Base-by-base conservation (phyloP, 1,140 invertebrate species). In the Leptonema lineaticorne region DNA sequence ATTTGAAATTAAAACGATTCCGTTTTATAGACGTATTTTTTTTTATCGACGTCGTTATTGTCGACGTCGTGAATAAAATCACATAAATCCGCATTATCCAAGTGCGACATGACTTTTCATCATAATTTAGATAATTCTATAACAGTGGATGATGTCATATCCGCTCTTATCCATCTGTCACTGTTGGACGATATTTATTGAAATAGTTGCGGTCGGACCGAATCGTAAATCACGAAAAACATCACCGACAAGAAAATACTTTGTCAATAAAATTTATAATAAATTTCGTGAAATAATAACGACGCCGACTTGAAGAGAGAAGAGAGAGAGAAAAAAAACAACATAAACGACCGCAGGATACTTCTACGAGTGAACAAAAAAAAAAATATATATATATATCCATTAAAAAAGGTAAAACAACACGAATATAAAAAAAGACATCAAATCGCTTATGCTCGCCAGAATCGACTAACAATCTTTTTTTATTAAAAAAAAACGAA, bases 121-220 rank as follows among this genome's bases (percentile, higher is more conserved):
- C 50, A 53, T 26, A 53, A 53, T 53, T 53, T 24, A 53, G 50
- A 53, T 26, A 53, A 53, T 53, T 53, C 50, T 53, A 24, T 53
- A 48, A 22, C n/a, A 26, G n/a, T 26, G 63, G 69, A 70, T 67
- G 69, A 67, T 50, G 57, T 67, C 64, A 70, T 65, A 59, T 45
- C 69, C 69, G 63, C 22, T 28, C 56, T 24, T 33, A 41, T 20
- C 45, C 26, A 46, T 63, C 59, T 59, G 50, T 57, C 69, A 46
- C 58, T 66, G 66, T 62, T 60, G 60, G 41, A 26, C 58, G 67
- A 72, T 72, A 69, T 72, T 72, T 72, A 72, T 72, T 72, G 67
- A 63, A 69, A 67, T 66, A 66, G 30, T 65, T 72, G 53, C 63
- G 70, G 65, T 65, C 26, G 28, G 56, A 59, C 59, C 70, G 59